Conservation (phyloP, 1,140 invertebrate genomes). For the Alviniconcha marisindica region DNA sequence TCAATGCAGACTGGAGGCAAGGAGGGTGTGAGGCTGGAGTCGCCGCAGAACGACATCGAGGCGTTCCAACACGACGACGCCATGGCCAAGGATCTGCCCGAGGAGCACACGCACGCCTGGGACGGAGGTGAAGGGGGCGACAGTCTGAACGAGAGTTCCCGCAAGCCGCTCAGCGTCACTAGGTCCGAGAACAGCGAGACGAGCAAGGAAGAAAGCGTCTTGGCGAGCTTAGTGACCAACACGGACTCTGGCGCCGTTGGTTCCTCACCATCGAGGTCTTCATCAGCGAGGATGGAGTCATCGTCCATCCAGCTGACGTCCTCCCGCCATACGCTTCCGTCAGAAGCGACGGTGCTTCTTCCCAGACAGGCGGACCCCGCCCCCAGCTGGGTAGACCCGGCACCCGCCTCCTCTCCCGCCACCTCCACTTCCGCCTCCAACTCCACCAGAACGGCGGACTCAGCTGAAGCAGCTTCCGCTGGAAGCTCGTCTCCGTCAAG, state of each 20-base stretch:
- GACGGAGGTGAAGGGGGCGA: neutral
- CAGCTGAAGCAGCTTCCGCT: too few species aligned
- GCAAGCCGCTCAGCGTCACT: neutral
- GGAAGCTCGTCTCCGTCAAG: too few species aligned
- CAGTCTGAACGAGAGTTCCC: neutral
- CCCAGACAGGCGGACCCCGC: neutral
- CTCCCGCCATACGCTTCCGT: neutral
- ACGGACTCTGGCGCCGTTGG: too few species aligned
- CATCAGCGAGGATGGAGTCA: neutral
- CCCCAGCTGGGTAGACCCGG: neutral
- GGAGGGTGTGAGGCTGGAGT: neutral
- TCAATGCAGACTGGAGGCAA: neutral
- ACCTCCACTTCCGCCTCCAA: neutral
- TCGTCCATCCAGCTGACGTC: neutral
- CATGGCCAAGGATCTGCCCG: neutral
- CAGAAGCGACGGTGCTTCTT: neutral
- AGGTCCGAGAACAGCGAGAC: neutral
- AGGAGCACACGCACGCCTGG: neutral
- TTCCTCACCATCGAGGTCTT: neutral
- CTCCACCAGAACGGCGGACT: too few species aligned
- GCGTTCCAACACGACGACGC: neutral
- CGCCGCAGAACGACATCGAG: neutral
- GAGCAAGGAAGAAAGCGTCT: neutral
- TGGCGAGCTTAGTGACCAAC: neutral
- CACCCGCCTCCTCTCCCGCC: neutral